Base-by-base conservation (phyloP, 2,113 vertebrate genomes). In the Scophthalmus maximus region DNA sequence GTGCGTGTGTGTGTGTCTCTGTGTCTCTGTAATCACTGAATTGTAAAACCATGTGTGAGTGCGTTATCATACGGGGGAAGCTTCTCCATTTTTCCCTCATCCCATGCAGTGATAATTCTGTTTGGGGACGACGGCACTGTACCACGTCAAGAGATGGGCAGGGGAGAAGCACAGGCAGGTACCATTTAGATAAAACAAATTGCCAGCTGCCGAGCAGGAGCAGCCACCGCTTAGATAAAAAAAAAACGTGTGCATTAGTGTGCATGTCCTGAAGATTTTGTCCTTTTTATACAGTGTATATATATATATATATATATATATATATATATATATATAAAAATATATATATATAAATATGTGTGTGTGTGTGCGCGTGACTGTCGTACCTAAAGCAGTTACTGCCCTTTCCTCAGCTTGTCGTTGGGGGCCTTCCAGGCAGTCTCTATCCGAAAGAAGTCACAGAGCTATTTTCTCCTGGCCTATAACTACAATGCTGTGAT, bases 401-500 rank as follows among this genome's bases (percentile, higher is more conserved):
- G 50, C 53, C 14, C 7, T n/a, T 18, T 51, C 30, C 42, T 63
- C 10, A n/a, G n/a, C n/a, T n/a, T n/a, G n/a, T n/a, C n/a, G n/a
- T n/a, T n/a, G n/a, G n/a, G 4, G 50, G 80, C 74, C 61, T 83
- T 73, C 50, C 51, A 47, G 59, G 26, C 51, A 14, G 17, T 52
- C 49, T 59, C 56, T 75, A 46, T 93, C 93, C 89, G 88, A 90
- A 76, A 92, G 91, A 94, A 91, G 87, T 88, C 93, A 88, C 89
- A 89, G 91, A 92, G 94, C 94, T 93, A 92, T 93, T 92, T 93
- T 89, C 87, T 92, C 92, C n/a, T 91, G 88, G 92, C 93, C 93
- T 89, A 92, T 95, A 90, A 80, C 88, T 93, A 93, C 94, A 94
- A 95, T 92, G 86, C 94, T 94, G 94, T 90, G 93, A 94, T 91